Base-by-base conservation (phyloP, 1,140 invertebrate species). In the Euschistus heros region DNA sequence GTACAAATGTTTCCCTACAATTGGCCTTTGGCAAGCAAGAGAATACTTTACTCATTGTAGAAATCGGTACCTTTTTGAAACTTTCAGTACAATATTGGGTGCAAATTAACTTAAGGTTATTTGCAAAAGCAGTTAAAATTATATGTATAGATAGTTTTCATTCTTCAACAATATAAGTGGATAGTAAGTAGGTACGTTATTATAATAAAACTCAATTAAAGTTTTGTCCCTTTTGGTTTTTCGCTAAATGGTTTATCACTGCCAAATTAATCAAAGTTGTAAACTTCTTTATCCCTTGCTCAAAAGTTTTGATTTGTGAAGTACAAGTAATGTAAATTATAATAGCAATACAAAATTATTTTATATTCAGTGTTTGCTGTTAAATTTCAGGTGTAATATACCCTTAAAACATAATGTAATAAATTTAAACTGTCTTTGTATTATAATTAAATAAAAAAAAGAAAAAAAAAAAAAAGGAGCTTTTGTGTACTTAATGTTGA, bases 11-110 rank as follows among this genome's bases (percentile, higher is more conserved):
- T 27, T 30, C 22, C 47, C 22, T 18, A 44, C 60, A 42, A 54
- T 63, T 63, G 37, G 37, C 44, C 37, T 47, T 22, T 33, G 57
- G 64, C 27, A 50, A 63, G 64, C 27, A 63, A 63, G 54, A 63
- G n/a, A 52, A 44, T 54, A 26, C 47, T 30, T 64, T 64, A 52
- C 22, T 54, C 26, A 52, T 30, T 17, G 42, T 59, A 55, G 30
- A 65, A 61, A 47, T 59, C 30, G 44, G 26, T 54, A 30, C 64
- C 30, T 57, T 59, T 44, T 66, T 46, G 55, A 61, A 66, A 57
- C 54, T 24, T 57, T 24, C 46, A 66, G 64, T 66, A 66, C 64
- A 66, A 66, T 66, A 46, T 66, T 60, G 27, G 59, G 64, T 66
- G 64, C 52, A 66, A 61, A 66, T 26, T 27, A 62, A 62, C 18